Evolutionary conservation across 2,797 vertebrate genomes (phyloP).

Genomic region (Babyrousa celebensis): DNA sequence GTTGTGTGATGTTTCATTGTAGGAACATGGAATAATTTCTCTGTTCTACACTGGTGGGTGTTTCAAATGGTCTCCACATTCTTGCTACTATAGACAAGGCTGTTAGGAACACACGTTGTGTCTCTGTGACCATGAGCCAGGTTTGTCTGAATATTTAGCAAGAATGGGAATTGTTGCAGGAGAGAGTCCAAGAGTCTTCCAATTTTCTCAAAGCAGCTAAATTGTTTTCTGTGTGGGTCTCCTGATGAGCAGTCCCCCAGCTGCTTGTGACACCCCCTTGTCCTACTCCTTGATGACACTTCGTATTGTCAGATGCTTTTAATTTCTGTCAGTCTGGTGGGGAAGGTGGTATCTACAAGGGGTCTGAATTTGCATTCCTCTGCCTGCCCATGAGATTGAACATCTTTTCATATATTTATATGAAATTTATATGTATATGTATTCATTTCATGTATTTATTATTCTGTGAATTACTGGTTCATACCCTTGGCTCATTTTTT

Average conservation of each 20-base stretch:
- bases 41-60: background rate
- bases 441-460: background rate
- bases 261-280: background rate
- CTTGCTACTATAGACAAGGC: background rate
- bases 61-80: background rate
- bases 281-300: background rate
- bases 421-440: background rate
- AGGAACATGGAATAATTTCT: rapidly evolving
- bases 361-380: slow-evolving; percentile 33
- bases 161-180: background rate
- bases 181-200: background rate
- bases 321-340: background rate
- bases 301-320: background rate
- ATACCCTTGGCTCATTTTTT: background rate
- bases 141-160: background rate
- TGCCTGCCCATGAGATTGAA: background rate
- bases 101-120: background rate
- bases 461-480: background rate
- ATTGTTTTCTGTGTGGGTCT: background rate
- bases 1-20: rapidly evolving
- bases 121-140: background rate
- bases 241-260: background rate
- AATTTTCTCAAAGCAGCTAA: background rate
- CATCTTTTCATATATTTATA: background rate
- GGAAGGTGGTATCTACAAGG: background rate